Percentiles rank a stretch among this genome's conserved stretches.
phyloP scores from a whole-genome alignment of 1,140 invertebrate genomes.

The Drosophila sulfurigaster region DNA sequence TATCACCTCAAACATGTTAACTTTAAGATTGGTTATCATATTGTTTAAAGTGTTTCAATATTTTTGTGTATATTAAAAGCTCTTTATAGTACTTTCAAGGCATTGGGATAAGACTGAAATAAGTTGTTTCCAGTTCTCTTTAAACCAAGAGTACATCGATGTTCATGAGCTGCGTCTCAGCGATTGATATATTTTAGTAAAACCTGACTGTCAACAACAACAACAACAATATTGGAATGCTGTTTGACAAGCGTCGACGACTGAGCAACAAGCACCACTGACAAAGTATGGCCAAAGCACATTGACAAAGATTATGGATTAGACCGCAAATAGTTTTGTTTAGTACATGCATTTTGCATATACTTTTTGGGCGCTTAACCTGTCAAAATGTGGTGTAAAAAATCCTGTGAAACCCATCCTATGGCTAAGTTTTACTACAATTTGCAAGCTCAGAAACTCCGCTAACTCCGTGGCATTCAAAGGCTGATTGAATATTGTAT shows the following conservation, averaged over 20 bases:
- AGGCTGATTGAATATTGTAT: no score
- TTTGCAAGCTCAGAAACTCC: no score
- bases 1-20: no score
- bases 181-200: slow-evolving; percentile 46
- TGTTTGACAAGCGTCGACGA: slow-evolving; percentile 72
- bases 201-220: slow-evolving; percentile 56
- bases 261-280: slow-evolving; percentile 17
- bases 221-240: slow-evolving; percentile 69
- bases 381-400: no score
- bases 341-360: no score
- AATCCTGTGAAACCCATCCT: no score
- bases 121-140: neutral
- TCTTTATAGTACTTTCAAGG: neutral
- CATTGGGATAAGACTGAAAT: neutral
- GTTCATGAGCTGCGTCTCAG: slow-evolving; percentile 13
- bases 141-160: slow-evolving; percentile 1
- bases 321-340: neutral
- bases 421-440: no score
- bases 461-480: no score
- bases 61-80: no score
- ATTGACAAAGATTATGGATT: slow-evolving; percentile 32
- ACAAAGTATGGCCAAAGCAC: slow-evolving; percentile 62
- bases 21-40: no score
- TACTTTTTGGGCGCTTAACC: no score
- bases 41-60: no score